Percentiles rank a stretch among this genome's conserved stretches.
phyloP scores from a whole-genome alignment of 37 sponge, comb jelly and placozoan species.

The Dysidea cf. avara region DNA sequence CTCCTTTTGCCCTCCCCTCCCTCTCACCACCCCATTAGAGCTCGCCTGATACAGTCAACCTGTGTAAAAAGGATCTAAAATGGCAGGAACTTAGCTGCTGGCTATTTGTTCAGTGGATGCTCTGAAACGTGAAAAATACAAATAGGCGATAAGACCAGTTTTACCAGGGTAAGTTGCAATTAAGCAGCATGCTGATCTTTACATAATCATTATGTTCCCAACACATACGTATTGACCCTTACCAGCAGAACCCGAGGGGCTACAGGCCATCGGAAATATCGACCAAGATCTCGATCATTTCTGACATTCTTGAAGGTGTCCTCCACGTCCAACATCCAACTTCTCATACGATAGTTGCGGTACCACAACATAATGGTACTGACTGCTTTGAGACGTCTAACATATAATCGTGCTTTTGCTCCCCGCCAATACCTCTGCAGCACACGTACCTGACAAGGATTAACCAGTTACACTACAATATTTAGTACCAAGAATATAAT shows the following conservation, averaged over 20 bases:
- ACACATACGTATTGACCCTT: not conserved
- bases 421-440: conserved; percentile 17
- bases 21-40: no score
- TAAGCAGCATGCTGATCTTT: no score
- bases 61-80: no score
- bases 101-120: no score
- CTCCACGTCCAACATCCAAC: conserved; percentile 42
- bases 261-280: conserved; percentile 41
- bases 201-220: not conserved
- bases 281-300: conserved; percentile 32
- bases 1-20: no score
- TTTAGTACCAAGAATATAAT: no score
- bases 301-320: conserved; percentile 34
- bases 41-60: no score
- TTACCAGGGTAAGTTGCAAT: no score
- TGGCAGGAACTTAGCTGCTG: no score
- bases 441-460: not conserved
- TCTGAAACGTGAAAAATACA: no score
- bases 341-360: conserved; percentile 22
- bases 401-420: not conserved
- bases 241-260: conserved; percentile 47
- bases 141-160: no score
- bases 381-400: conserved; percentile 12
- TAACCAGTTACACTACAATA: not conserved
- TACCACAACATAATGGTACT: conserved; percentile 12